Evolutionary conservation across 2,888 invertebrate genomes (phyloP), one percentile per base, ranked within the genome.

Genomic region (Himalopsyche anomala): DNA sequence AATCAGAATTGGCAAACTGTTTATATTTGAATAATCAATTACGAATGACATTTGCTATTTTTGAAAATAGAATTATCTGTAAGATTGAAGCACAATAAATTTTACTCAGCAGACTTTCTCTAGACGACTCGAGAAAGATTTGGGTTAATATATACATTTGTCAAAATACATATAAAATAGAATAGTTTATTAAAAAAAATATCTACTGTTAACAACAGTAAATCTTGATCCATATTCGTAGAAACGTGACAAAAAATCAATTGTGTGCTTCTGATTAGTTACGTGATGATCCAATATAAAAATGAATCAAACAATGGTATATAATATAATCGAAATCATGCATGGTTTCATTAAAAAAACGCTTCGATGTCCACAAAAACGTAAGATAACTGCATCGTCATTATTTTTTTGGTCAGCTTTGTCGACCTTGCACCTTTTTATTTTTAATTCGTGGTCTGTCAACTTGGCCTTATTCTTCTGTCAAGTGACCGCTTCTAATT

Each of bases 381-480:
- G 12, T 36, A 36, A 74, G 74, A 74, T 74, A 74, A 38, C 74
- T 74, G 74, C 74, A 74, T 5, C 36, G 74, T 74, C 74, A 74
- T 36, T 74, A 74, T 74, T 74, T 74, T n/a, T 74, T 74, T 74
- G 74, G 36, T 38, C 74, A 28, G 38, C 12, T 74, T 74, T 36
- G 74, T 74, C 74, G 74, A 36, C 74, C 74, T 74, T 74, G 74
- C 74, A 74, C 12, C 15, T 36, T 74, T 28, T 74, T 36, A 36
- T 74, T 74, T 74, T 74, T 74, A 12, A 74, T 5, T 38, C 36
- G 38, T 11, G 36, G 74, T 12, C 74, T 62, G 36, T 74, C 36
- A 36, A 74, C 74, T 74, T 36, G 74, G 36, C 74, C 74, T 74
- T 74, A 74, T 74, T 74, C 69, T 74, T 15, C 74, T 9, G 36